phyloP scores from a whole-genome alignment of 2,113 vertebrate species.

The Leucopsar rothschildi region DNA sequence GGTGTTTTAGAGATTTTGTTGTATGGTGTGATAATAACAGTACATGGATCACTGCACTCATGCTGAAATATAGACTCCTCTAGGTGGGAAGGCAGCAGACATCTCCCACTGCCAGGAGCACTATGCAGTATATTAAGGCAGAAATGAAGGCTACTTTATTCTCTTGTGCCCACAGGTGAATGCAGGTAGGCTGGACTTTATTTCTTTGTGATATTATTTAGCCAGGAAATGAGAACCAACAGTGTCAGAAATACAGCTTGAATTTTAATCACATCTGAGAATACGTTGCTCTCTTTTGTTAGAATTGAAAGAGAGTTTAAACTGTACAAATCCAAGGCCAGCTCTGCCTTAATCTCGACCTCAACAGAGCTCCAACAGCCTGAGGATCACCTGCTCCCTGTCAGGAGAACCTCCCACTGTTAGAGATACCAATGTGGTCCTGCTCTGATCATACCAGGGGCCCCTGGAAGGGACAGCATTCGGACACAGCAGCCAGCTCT shows the following conservation, averaged over 20 bases:
- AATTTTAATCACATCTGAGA: conserved; percentile 24
- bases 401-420: not conserved
- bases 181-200: not conserved
- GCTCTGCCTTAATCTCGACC: not conserved
- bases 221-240: not conserved
- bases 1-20: conserved; percentile 12
- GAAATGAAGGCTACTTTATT: conserved; percentile 44
- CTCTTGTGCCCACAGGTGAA: conserved; percentile 26
- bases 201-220: conserved; percentile 29
- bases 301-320: not conserved
- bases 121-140: conserved; percentile 7
- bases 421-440: not conserved
- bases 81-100: conserved; percentile 18
- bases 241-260: not conserved
- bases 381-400: not conserved
- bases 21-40: conserved; percentile 44
- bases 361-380: not conserved
- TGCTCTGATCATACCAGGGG: not conserved
- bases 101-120: conserved; percentile 17
- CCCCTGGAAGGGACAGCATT: not conserved
- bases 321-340: not conserved
- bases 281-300: not conserved
- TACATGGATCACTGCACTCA: conserved; percentile 49
- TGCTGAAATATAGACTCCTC: conserved; percentile 41
- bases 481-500: not conserved